Evolutionary conservation across 1,140 invertebrate genomes (phyloP).

Genomic region (Mesaphorura yosii): DNA sequence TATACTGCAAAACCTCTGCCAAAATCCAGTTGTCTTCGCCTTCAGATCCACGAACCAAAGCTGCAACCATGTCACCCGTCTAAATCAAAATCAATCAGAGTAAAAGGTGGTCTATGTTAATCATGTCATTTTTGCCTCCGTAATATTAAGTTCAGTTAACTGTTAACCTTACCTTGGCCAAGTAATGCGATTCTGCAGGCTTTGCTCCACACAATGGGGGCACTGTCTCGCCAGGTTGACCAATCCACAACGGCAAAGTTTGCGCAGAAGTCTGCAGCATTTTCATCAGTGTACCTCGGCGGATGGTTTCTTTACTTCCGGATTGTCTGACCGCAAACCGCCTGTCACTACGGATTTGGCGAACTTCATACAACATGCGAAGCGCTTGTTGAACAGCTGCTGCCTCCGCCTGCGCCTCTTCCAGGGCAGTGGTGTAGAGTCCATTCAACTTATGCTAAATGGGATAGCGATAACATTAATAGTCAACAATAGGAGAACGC

Average conservation of each 20-base stretch:
- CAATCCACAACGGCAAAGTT: constrained; percentile 84
- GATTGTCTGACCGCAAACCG: constrained; percentile 54
- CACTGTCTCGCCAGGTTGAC: constrained; percentile 68
- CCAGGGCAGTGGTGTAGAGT: constrained; percentile 65
- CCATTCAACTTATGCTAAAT: constrained; percentile 63
- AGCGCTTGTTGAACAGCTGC: constrained; percentile 67
- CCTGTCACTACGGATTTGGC: constrained; percentile 73
- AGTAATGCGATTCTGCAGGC: constrained; percentile 72
- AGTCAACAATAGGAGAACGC: too few relatives aligned
- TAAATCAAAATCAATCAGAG: constrained; percentile 31
- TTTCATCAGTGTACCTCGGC: constrained; percentile 86
- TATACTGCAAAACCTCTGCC: constrained; percentile 77
- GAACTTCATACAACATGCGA: constrained; percentile 79
- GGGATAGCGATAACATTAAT: too few relatives aligned
- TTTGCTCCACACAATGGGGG: constrained; percentile 87
- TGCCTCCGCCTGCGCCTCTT: constrained; percentile 73
- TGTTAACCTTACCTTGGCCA: constrained; percentile 75
- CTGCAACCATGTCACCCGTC: constrained; percentile 88
- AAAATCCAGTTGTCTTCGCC: constrained; percentile 96
- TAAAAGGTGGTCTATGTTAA: not conserved
- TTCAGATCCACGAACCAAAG: constrained; percentile 66
- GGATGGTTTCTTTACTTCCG: constrained; percentile 79
- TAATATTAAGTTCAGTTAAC: too few relatives aligned
- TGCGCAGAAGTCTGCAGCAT: constrained; percentile 82
- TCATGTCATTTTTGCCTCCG: too few relatives aligned